Base-by-base conservation (phyloP, 2,888 invertebrate genomes). In the Protonemura montana region DNA sequence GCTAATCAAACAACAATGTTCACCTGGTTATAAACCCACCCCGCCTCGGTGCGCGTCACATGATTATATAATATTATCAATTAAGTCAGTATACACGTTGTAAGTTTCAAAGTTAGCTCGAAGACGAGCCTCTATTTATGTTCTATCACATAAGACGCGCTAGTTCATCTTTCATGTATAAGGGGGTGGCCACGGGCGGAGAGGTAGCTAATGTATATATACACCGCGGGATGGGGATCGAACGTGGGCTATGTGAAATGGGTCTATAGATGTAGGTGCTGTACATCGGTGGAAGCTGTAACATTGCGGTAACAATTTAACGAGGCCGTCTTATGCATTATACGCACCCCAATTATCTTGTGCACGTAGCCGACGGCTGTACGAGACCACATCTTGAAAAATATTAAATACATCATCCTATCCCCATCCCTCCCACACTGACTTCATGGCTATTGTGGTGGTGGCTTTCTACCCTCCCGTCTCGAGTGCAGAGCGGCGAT, bases 251-350 rank as follows among this genome's bases (percentile, higher is more conserved):
- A n/a, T n/a, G n/a, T n/a, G n/a, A n/a, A n/a, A n/a, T n/a, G n/a
- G n/a, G n/a, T n/a, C n/a, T n/a, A n/a, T n/a, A 59, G 16, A 2
- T 59, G 59, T 59, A 59, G 13, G 21, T 10, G 21, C 59, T 59
- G 21, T 10, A 59, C 59, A 59, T 59, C 10, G n/a, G n/a, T 59
- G 59, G 59, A 59, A 59, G 59, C 16, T 59, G 59, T 59, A 59
- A 78, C 78, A 81, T 42, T 59, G 30, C n/a, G 28, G 27, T 28
- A 86, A 85, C 78, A 83, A 78, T 85, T 80, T 86, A 86, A 85
- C 81, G 85, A 86, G 82, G 5, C 86, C 86, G 78, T 85, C 85
- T 81, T 81, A 84, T 81, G 82, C 80, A 86, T 86, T 85, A 86
- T 85, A 59, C 6, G 85, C 85, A 59, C 26, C 80, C 86, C 81